Percentiles rank a stretch among this genome's conserved stretches.
These are phyloP conservation scores for Pristionchus entomophagus DNA, from an alignment of 2,888 invertebrate genomes.

Conservation along the genomic window DNA sequence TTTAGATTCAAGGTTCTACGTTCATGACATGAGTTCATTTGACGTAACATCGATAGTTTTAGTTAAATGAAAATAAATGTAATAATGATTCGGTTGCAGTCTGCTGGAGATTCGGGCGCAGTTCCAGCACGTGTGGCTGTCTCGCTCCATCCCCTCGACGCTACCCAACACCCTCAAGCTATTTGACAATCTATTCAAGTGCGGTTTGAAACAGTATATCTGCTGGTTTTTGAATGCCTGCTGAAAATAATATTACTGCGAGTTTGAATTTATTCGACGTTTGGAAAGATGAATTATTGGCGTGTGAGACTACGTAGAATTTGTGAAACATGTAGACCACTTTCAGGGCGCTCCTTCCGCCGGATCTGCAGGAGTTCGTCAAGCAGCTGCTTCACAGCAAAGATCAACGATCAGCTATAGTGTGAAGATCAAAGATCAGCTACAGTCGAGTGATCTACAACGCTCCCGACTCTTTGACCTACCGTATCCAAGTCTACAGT, in stretches of 20 bases:
- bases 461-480: not conserved
- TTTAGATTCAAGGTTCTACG: no score
- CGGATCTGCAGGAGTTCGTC: constrained; percentile 69
- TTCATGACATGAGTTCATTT: no score
- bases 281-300: no score
- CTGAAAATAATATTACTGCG: no score
- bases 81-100: constrained; percentile 55
- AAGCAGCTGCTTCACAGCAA: constrained; percentile 67
- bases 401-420: no score
- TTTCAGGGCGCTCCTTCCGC: constrained; percentile 68
- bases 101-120: constrained; percentile 69
- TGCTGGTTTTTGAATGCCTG: no score
- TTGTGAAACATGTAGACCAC: not conserved
- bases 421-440: constrained; percentile 52
- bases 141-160: constrained; percentile 69
- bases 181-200: constrained; percentile 72
- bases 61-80: no score
- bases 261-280: no score
- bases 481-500: not conserved
- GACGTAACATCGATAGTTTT: no score
- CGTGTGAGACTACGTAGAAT: no score
- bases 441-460: no score
- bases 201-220: not conserved
- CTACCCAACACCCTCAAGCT: constrained; percentile 74
- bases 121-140: constrained; percentile 74